Evolutionary conservation across 2,113 vertebrate species (phyloP).

Genomic region (Psephotus haematonotus): DNA sequence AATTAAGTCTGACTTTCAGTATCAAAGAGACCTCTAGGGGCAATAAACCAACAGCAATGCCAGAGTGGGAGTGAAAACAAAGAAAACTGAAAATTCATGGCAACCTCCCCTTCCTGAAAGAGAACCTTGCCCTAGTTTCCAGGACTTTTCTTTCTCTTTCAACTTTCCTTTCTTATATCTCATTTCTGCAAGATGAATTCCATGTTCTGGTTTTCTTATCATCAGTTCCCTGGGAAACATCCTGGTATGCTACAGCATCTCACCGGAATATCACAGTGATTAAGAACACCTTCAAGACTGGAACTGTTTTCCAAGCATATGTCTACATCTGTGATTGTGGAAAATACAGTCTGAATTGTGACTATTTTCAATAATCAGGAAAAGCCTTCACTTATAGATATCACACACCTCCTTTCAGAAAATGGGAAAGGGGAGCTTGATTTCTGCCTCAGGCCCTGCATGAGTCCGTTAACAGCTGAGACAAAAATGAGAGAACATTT

Average conservation of each 20-base stretch:
- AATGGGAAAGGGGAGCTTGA: neutral
- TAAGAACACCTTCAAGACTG: neutral
- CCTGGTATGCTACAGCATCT: neutral
- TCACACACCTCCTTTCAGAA: neutral
- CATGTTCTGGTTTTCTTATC: neutral
- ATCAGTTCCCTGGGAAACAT: neutral
- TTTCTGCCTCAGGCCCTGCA: neutral
- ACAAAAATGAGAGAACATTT: neutral
- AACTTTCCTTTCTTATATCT: neutral
- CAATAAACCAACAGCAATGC: conserved; percentile 8
- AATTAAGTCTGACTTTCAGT: conserved; percentile 9
- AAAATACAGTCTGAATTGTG: neutral
- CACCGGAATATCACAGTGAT: neutral
- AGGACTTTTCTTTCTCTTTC: neutral
- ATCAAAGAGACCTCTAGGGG: neutral
- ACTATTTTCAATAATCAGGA: neutral
- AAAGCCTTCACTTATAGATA: neutral
- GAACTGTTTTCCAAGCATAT: neutral
- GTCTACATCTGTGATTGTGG: neutral
- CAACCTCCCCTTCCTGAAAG: neutral
- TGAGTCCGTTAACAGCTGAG: neutral
- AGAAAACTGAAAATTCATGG: neutral
- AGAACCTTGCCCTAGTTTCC: neutral
- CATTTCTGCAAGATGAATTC: neutral
- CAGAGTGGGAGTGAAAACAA: neutral